These are phyloP conservation scores for Orthonychiurus folsomi DNA, from an alignment of 2,888 invertebrate species.

Conservation along the genomic window DNA sequence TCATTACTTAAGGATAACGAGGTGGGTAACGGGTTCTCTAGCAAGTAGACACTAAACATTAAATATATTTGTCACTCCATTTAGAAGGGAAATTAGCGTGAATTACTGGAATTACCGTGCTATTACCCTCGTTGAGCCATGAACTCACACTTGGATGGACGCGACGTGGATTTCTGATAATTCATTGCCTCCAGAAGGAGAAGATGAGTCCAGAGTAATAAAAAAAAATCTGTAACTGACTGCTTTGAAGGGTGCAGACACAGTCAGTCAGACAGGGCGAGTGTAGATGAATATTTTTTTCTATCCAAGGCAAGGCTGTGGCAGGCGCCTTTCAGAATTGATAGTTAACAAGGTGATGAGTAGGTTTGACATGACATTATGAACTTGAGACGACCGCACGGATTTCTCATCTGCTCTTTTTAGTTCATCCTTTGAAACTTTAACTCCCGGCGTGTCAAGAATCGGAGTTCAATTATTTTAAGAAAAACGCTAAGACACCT, in stretches of 20 bases:
- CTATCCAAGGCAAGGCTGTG: no score
- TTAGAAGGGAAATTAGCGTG: background rate
- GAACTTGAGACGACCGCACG: background rate
- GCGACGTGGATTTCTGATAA: no score
- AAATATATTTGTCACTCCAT: constrained; percentile 1
- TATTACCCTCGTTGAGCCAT: background rate
- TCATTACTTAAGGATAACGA: no score
- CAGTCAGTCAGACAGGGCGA: no score
- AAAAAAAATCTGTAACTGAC: no score
- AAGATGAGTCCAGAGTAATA: no score
- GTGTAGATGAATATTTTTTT: no score
- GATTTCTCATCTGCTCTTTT: background rate
- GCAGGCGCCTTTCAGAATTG: background rate
- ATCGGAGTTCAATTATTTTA: background rate
- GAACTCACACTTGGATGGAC: no score
- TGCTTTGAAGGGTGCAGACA: no score
- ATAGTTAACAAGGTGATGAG: background rate
- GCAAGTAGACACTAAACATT: no score
- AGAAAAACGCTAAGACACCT: background rate
- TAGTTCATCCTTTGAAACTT: background rate
- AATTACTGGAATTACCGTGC: background rate
- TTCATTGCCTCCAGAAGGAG: background rate
- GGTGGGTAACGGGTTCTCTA: no score
- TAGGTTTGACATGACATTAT: background rate
- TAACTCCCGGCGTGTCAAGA: background rate